Base-by-base conservation (phyloP, 2,113 vertebrate species). In the Solea senegalensis region DNA sequence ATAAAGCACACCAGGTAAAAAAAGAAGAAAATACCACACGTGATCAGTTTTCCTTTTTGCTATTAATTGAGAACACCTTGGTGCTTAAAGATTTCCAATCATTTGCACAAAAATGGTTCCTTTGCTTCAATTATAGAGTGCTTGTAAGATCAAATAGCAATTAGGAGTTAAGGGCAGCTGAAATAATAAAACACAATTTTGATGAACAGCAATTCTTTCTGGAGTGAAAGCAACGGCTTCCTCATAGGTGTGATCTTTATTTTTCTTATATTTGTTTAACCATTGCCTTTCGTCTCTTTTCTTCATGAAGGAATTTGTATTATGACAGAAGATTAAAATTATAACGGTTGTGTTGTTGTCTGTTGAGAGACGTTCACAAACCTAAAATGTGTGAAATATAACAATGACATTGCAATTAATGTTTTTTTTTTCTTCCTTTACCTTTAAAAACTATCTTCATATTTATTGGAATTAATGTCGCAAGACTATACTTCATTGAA, bases 401-500 rank as follows among this genome's bases (percentile, higher is more conserved):
- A 51, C 8, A 26, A 52, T 6, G 49, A 71, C 78, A 80, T 76
- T 40, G 72, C 53, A 71, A 72, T 81, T 63, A 87, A 65, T 76
- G 34, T 40, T 62, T 65, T 21, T 21, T 69, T 27, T 16, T 59
- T 27, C 39, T 16, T 59, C 39, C 39, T 59, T 62, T 21, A 27
- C 7, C 5, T 51, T 79, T 26, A 68, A 80, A 71, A 80, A 65
- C 78, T 85, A 82, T 91, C 65, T 85, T 73, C 48, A 52, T 62
- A 73, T 85, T 78, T 83, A 85, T 77, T 83, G 81, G 71, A 91
- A 90, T 86, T 61, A 78, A 88, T 73, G 65, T 57, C 84, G 48
- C 61, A 69, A 46, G 60, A 69, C 48, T 69, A 44, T 81, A 82
- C 71, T 81, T 83, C 71, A 81, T 86, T 85, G 77, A 81, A 81